Evolutionary conservation across 1,140 invertebrate species (phyloP), one percentile per base, ranked within the genome.

Genomic region (Drosophila bifasciata): DNA sequence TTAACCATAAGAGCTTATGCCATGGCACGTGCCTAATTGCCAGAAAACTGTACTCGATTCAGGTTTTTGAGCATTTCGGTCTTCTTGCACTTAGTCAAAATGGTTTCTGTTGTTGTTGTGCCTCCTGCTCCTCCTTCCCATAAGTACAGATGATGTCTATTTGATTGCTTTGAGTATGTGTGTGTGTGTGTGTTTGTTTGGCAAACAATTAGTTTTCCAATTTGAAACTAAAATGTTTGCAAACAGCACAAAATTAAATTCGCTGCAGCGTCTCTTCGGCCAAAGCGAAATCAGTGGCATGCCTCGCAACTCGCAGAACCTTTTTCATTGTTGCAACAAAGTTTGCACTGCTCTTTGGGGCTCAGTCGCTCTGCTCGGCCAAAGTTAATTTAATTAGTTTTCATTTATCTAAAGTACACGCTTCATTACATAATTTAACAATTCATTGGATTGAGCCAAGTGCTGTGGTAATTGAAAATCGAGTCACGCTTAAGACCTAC

Each of bases 381-480:
- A 60, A 60, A 81, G 57, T 76, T 72, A 80, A 80, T 81, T 80
- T 80, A 80, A 80, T 80, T 80, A 80, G 78, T 80, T 80, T 81
- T 80, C 78, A 80, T 80, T 80, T 80, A 81, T 80, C 78, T 80
- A 81, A 72, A 81, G 78, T 81, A 80, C 78, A 80, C 78, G 78
- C 67, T 80, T 80, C 78, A 81, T 80, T 80, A 80, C 78, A 81
- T 81, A 80, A 80, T 80, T 80, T 80, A 80, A 80, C 78, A 81
- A 80, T 81, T 80, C 78, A 80, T 80, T 80, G 64, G 78, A 80
- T 72, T 81, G 73, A 79, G 60, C 62, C 76, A 62, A 60, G 64
- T 45, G 44, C 41, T 62, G 46, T 61, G 66, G 76, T 79, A 79
- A 80, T 79, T 79, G 76, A 79, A 80, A 79, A 79, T 59, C 77